A percentile compares a stretch with the other conserved stretches of the same genome.
phyloP scores from a whole-genome alignment of 2,888 invertebrate genomes.

The Mesochorus sp. region DNA sequence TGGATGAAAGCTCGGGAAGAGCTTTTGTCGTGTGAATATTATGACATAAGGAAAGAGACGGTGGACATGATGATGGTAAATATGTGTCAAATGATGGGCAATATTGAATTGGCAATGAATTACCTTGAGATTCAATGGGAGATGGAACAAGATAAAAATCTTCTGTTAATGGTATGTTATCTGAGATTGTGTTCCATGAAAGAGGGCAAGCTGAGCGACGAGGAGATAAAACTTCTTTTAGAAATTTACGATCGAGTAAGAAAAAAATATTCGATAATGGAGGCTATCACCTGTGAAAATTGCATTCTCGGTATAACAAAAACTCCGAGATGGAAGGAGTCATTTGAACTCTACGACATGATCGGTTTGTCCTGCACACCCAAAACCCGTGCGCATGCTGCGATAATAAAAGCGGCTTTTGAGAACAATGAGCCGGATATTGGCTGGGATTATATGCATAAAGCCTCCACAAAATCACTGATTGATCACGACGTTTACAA shows the following conservation, averaged over 20 bases:
- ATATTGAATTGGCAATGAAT: slow-evolving; percentile 83
- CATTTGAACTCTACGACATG: slow-evolving; percentile 85
- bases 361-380: slow-evolving; percentile 83
- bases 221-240: slow-evolving; percentile 84
- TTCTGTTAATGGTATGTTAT: slow-evolving; percentile 85
- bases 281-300: slow-evolving; percentile 85
- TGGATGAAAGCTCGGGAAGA: slow-evolving; percentile 82
- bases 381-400: slow-evolving; percentile 83
- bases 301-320: slow-evolving; percentile 86
- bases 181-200: slow-evolving; percentile 27
- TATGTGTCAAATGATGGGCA: slow-evolving; percentile 81
- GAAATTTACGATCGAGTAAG: slow-evolving; percentile 83
- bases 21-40: slow-evolving; percentile 80
- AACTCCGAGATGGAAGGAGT: slow-evolving; percentile 86
- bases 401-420: slow-evolving; percentile 85
- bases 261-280: slow-evolving; percentile 84
- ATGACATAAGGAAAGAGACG: slow-evolving; percentile 82
- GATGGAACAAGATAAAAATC: slow-evolving; percentile 83
- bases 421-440: slow-evolving; percentile 83
- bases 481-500: slow-evolving; percentile 82
- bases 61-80: slow-evolving; percentile 86
- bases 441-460: slow-evolving; percentile 86
- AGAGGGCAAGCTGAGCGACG: slow-evolving; percentile 75
- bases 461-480: slow-evolving; percentile 81
- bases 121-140: slow-evolving; percentile 85